Percentiles rank a stretch among this genome's conserved stretches.
Evolutionary conservation across 2,797 vertebrate species (phyloP).

Genomic region (Propithecus deckenii): DNA sequence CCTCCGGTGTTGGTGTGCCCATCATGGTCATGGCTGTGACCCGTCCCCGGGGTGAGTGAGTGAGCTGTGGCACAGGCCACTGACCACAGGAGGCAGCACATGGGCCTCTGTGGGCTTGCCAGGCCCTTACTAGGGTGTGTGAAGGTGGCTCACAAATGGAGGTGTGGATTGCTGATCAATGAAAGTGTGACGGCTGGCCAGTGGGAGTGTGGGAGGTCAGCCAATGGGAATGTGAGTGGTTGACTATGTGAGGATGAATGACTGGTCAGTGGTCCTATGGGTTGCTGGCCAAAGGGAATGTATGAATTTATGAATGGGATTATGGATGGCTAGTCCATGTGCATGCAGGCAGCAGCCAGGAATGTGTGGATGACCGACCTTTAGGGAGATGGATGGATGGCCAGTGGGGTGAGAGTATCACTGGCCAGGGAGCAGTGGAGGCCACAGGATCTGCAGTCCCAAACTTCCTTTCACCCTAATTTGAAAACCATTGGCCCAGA

Average conservation of each 20-base stretch:
- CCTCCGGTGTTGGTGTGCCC: slow-evolving; percentile 94
- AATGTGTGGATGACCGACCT: not conserved
- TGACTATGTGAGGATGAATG: not conserved
- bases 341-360: not conserved
- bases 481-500: not conserved
- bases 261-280: not conserved
- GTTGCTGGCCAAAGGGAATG: not conserved
- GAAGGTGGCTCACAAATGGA: not conserved
- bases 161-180: not conserved
- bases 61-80: not conserved
- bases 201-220: not conserved
- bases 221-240: not conserved
- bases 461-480: not conserved
- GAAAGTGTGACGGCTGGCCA: not conserved
- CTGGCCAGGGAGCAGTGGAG: not conserved
- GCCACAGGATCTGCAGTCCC: not conserved
- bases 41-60: slow-evolving; percentile 89
- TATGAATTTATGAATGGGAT: not conserved
- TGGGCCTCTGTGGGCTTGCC: not conserved
- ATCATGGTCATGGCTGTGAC: slow-evolving; percentile 96
- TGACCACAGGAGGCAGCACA: not conserved
- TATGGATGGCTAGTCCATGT: not conserved
- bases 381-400: not conserved
- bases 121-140: not conserved
- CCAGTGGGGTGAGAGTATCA: not conserved